Conservation (phyloP, 2,797 vertebrate species). For the Acipenser transmontanus region DNA sequence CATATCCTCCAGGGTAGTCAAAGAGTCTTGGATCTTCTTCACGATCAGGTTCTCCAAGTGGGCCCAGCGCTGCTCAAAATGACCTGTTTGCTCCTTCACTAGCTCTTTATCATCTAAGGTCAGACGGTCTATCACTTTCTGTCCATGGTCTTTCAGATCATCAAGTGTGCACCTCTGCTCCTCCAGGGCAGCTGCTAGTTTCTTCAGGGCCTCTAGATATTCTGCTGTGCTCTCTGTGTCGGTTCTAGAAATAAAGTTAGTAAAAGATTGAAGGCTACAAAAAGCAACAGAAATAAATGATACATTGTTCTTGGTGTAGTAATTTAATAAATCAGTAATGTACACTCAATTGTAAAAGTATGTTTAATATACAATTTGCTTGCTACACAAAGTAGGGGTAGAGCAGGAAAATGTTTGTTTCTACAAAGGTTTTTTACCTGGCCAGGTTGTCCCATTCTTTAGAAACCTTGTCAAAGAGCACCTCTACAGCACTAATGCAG, state of each 20-base stretch:
- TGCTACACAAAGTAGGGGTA: no score
- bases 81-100: constrained; percentile 83
- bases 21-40: constrained; percentile 79
- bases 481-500: constrained; percentile 72
- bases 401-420: no score
- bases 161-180: constrained; percentile 79
- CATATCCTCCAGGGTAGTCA: constrained; percentile 79
- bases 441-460: constrained; percentile 94
- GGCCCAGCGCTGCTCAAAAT: constrained; percentile 87
- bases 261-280: no score
- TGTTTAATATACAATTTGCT: no score
- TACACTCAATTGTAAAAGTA: no score
- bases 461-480: constrained; percentile 86
- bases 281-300: no score
- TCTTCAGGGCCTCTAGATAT: constrained; percentile 82
- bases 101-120: constrained; percentile 87
- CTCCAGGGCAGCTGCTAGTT: constrained; percentile 70
- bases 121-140: constrained; percentile 76
- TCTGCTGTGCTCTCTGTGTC: constrained; percentile 86
- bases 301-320: no score
- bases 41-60: constrained; percentile 82
- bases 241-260: constrained; percentile 52
- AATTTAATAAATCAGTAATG: no score
- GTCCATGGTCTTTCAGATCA: constrained; percentile 82
- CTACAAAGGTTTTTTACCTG: constrained; percentile 62